Conservation (phyloP, 1,140 invertebrate species). For the Akabosia matsudoensis region DNA sequence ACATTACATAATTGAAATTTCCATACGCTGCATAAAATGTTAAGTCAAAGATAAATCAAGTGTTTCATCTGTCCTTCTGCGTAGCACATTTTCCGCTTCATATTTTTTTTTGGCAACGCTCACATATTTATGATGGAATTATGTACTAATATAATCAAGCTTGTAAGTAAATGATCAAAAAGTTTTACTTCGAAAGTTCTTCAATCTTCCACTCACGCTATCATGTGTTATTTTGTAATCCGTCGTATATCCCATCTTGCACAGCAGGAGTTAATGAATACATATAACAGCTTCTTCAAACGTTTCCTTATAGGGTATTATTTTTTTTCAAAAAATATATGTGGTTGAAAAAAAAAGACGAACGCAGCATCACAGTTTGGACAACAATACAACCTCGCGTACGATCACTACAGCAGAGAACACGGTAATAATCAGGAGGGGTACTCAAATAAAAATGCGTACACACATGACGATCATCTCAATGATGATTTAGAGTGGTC, state of each 20-base stretch:
- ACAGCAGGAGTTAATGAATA: neutral
- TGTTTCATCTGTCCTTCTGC: no score
- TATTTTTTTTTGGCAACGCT: no score
- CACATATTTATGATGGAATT: no score
- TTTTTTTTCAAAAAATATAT: neutral
- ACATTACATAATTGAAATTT: neutral
- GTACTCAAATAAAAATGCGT: constrained; percentile 12
- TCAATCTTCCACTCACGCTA: neutral
- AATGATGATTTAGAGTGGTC: neutral
- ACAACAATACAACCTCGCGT: neutral
- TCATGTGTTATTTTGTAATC: constrained; percentile 11
- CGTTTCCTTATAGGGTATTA: neutral
- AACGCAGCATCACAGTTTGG: neutral
- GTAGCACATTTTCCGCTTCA: no score
- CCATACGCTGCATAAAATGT: neutral
- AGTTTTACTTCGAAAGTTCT: neutral
- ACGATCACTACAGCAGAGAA: neutral
- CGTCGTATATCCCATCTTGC: constrained; percentile 11
- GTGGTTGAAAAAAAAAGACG: neutral
- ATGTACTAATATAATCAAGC: no score
- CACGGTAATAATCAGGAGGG: constrained; percentile 8
- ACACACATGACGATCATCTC: neutral
- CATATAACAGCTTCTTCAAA: neutral
- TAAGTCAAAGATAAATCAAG: neutral
- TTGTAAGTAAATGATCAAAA: no score